Conservation (phyloP, 2,888 invertebrate genomes). For the Agrochola macilenta region DNA sequence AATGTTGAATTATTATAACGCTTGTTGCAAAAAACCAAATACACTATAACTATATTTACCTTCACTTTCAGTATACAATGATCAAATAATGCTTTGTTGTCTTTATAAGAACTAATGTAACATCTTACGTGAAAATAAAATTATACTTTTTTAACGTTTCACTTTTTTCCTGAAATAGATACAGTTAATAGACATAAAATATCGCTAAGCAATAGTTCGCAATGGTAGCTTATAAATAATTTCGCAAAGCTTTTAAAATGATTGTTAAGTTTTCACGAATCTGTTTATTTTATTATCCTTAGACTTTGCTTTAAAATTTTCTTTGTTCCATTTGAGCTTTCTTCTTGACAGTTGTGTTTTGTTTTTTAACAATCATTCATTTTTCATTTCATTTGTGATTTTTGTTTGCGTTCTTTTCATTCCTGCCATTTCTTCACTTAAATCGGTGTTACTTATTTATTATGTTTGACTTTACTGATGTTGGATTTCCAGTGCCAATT, state of each 20-base stretch:
- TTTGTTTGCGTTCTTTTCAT: neutral
- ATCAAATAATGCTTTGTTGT: slow-evolving; percentile 1
- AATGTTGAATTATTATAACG: neutral
- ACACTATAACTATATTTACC: neutral
- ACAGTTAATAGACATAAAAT: slow-evolving; percentile 26
- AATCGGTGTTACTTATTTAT: neutral
- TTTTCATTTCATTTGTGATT: neutral
- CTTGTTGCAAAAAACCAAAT: neutral
- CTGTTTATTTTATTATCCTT: slow-evolving; percentile 1
- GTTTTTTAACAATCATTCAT: neutral
- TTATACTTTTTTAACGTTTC: slow-evolving; percentile 9
- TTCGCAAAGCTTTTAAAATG: slow-evolving; percentile 66
- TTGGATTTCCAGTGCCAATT: neutral
- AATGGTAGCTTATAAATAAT: slow-evolving; percentile 54
- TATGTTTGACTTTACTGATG: neutral
- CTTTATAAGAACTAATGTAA: neutral
- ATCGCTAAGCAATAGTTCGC: slow-evolving; percentile 77
- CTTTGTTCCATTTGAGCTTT: slow-evolving; percentile 4
- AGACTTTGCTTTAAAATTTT: neutral
- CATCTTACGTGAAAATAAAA: slow-evolving; percentile 9
- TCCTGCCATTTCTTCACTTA: neutral
- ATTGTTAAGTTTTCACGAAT: slow-evolving; percentile 7
- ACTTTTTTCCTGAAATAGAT: slow-evolving; percentile 50
- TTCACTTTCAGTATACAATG: slow-evolving; percentile 20
- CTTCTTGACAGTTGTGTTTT: neutral